Base-by-base conservation (phyloP, 2,888 invertebrate genomes). In the Adela reaumurella region DNA sequence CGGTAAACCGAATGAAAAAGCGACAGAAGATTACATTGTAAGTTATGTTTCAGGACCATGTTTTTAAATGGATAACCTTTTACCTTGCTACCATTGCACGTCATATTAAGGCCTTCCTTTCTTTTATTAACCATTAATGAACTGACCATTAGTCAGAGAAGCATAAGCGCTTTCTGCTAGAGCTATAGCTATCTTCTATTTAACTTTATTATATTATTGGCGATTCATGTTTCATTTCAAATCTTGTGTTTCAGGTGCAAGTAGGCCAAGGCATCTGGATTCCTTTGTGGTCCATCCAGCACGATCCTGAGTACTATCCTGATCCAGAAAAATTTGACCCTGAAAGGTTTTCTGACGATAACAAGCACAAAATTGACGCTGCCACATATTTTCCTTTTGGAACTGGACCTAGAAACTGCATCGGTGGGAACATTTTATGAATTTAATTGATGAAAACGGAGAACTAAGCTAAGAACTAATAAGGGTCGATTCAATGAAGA, bases 281-380 rank as follows among this genome's bases (percentile, higher is more conserved):
- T 20, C 77, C 81, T 0, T 57, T 66, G 0, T 69, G 65, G 55
- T 67, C 68, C 0, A 57, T 81, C 42, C 84, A 84, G 51, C 71
- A 64, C n/a, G 78, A 83, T 57, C 70, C 81, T 0, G 59, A 73
- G 17, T 77, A 68, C 58, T 84, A 65, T 57, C 73, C 81, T 0
- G 65, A 84, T 14, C 85, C 85, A 0, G 55, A 62, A 0, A 80
- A 77, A 57, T 85, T 85, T 47, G 77, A 84, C 58, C 85, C 85
- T 6, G 72, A 83, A 53, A 59, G 83, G 19, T 84, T 83, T 53
- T 81, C 67, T 11, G 78, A 81, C 0, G 81, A 82, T 52, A 83
- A 83, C 55, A 81, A 79, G 52, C 61, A 64, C 1, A 69, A 70
- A 0, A 63, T 65, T 44, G 55, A 62, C 5, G 59, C 63, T 0